Evolutionary conservation across 2,797 vertebrate genomes (phyloP).

Genomic region (Huso huso): DNA sequence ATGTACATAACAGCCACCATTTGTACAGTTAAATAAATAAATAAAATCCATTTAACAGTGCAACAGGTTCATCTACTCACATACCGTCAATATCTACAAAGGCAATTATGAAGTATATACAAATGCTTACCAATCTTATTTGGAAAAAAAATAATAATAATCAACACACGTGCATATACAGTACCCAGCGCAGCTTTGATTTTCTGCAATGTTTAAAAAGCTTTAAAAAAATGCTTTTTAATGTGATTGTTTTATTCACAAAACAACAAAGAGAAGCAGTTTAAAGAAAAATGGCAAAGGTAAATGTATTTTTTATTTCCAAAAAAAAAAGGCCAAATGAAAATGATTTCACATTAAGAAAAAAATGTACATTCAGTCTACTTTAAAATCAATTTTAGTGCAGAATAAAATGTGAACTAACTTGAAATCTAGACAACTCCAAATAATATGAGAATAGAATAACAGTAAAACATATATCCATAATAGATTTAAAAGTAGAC

Average conservation of each 20-base stretch:
- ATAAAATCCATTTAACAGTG: constrained; percentile 24
- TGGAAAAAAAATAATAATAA: constrained; percentile 45
- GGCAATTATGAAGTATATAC: constrained; percentile 61
- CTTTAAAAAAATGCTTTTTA: constrained; percentile 17
- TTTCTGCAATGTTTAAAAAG: constrained; percentile 22
- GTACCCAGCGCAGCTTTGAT: constrained; percentile 30
- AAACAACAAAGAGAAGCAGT: neutral
- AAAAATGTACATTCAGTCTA: no score
- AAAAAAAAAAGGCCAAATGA: no score
- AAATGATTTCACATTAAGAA: no score
- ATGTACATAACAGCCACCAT: constrained; percentile 34
- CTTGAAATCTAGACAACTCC: no score
- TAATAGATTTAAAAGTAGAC: no score
- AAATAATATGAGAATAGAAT: no score
- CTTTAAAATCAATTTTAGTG: no score
- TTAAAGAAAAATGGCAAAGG: constrained; percentile 6
- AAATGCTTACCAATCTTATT: constrained; percentile 60
- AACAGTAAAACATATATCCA: no score
- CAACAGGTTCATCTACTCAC: constrained; percentile 32
- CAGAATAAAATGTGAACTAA: no score
- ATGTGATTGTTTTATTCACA: no score
- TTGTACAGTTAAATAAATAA: constrained; percentile 30
- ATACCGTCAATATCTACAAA: constrained; percentile 42
- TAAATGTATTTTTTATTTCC: constrained; percentile 21
- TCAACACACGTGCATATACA: constrained; percentile 34